These are phyloP conservation scores for Pungitius pungitius DNA, from an alignment of 2,113 vertebrate species.

Conservation along the genomic window DNA sequence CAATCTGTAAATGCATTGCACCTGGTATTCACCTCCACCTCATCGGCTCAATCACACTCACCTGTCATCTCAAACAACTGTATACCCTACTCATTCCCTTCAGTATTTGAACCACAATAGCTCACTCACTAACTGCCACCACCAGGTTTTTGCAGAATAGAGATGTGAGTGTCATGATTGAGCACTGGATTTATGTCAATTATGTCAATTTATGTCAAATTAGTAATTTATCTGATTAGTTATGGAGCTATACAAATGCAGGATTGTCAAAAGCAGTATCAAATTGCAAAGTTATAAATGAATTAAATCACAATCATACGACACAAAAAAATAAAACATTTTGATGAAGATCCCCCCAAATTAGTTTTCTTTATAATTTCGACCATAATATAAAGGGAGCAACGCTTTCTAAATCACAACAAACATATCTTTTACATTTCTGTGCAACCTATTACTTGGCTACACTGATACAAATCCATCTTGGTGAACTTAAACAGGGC, in stretches of 20 bases:
- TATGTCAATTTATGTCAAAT: too few species aligned
- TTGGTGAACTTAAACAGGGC: not conserved
- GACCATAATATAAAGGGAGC: not conserved
- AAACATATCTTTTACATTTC: not conserved
- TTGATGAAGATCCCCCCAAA: not conserved
- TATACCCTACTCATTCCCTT: too few species aligned
- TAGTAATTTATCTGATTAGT: too few species aligned
- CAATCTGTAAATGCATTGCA: too few species aligned
- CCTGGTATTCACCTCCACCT: too few species aligned
- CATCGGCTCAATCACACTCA: too few species aligned
- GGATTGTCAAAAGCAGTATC: not conserved
- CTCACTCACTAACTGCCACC: too few species aligned
- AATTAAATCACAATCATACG: not conserved
- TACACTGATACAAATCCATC: not conserved
- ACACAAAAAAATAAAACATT: not conserved
- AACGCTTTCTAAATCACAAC: not conserved
- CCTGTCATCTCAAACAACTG: too few species aligned
- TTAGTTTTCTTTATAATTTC: not conserved
- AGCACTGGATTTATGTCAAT: not conserved
- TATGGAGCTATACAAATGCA: not conserved
- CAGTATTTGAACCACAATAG: too few species aligned
- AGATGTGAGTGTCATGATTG: not conserved
- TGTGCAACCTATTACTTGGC: not conserved
- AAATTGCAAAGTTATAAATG: not conserved
- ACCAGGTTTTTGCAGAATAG: not conserved